A percentile compares a stretch with the other conserved stretches of the same genome.
phyloP scores from a whole-genome alignment of 2,797 vertebrate genomes.

The Ctenosaura bakeri region DNA sequence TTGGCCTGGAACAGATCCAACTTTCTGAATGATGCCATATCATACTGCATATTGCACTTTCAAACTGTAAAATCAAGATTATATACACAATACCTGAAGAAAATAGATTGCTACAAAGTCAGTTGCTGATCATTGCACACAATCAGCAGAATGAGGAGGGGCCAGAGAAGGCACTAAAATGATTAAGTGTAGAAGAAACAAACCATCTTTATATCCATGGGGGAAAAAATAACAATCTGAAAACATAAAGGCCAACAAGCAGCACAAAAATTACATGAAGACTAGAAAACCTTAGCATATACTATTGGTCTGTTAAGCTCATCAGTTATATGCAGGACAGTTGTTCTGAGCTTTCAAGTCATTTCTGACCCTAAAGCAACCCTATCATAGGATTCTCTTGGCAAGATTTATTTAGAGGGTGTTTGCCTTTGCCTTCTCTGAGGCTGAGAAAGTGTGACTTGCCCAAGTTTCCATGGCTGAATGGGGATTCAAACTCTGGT shows the following conservation, averaged over 20 bases:
- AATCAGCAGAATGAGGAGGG: slow-evolving; percentile 5
- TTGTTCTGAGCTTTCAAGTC: no score
- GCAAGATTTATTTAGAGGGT: no score
- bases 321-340: no score
- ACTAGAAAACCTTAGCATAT: neutral
- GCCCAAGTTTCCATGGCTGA: no score
- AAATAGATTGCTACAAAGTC: slow-evolving; percentile 59
- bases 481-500: no score
- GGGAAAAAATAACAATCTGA: slow-evolving; percentile 5
- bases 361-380: no score
- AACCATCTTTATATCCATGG: neutral
- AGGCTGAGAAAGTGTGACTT: no score
- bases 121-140: slow-evolving; percentile 60
- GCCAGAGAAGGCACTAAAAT: slow-evolving; percentile 29
- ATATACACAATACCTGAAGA: slow-evolving; percentile 48
- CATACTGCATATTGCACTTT: neutral
- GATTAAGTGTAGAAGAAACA: slow-evolving; percentile 24
- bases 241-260: neutral
- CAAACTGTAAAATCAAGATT: slow-evolving; percentile 66
- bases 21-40: slow-evolving; percentile 21
- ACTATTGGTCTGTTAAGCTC: neutral
- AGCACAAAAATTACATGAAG: neutral
- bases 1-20: neutral
- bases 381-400: no score
- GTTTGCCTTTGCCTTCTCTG: no score